Base-by-base conservation (phyloP, 1,140 invertebrate species). In the Apis florea region DNA sequence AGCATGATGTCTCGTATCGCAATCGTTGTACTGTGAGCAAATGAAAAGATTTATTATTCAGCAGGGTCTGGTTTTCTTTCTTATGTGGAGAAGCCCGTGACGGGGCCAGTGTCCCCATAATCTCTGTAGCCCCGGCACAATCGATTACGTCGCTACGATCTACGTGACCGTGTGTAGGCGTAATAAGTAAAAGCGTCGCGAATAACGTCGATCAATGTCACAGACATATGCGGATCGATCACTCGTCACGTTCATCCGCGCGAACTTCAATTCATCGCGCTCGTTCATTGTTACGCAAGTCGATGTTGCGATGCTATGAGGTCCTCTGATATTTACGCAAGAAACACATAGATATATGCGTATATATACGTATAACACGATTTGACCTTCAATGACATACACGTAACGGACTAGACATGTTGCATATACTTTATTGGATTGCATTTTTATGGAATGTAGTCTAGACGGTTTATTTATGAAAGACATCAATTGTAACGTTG, bases 341-440 rank as follows among this genome's bases (percentile, higher is more conserved):
- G 67, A 56, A 49, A 54, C 56, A 40, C 5, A 40, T 5, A 40
- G 4, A 40, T 40, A 40, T 40, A 40, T 61, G 66, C 12, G 21
- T 17, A 47, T n/a, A 12, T 31, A 26, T 63, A n/a, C 40, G 56
- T 21, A 49, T 54, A n/a, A 24, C n/a, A 49, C 21, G 54, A 54
- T 11, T n/a, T 82, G 85, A 86, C 84, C 85, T 85, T 87, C 84
- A 54, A 63, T 10, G 83, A 87, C 77, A 81, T 47, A 12, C 17
- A 58, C 49, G 26, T 51, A 79, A 74, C 61, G 1, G 40, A 24
- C 31, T 78, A 47, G 26, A 21, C 47, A 24, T 40, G 21, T 76
- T 54, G 51, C 26, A 54, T 40, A 11, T 40, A 11, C 17, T n/a
- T 47, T n/a, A 47, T 51, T 24, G 12, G 5, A 31, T 67, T 47